Evolutionary conservation across 2,113 vertebrate genomes (phyloP), one percentile per base, ranked within the genome.

Genomic region (Irena cyanogastra): DNA sequence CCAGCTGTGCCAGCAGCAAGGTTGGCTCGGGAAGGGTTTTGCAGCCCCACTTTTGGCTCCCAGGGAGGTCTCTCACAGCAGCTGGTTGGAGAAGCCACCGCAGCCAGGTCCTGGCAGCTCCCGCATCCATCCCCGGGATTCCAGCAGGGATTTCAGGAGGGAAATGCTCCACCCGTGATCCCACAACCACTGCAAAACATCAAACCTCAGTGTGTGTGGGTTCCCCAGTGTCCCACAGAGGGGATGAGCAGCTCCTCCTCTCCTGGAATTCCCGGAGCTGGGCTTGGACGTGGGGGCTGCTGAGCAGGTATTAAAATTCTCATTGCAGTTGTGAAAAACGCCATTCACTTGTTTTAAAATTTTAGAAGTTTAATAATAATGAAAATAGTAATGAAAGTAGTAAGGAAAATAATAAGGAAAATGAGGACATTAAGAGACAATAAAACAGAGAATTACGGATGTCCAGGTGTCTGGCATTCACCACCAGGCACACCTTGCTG

Each of bases 151-250:
- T 5, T 3, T 7, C 0, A 1, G 30, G 47, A 19, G 24, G 5
- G 42, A 54, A 69, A 31, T 4, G 11, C 16, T 18, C 23, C 45
- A 0, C 21, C 3, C 3, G 0, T 2, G 20, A 8, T 11, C 69
- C 64, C 3, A 9, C 1, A 1, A 1, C 8, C 2, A 0, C 23
- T 13, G 28, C n/a, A 4, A 20, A 0, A 6, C 22, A 1, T 1
- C 30, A 11, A 60, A 33, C 7, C 5, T 4, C n/a, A 1, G 0
- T 4, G 10, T 9, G 13, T 0, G 0, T 12, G 78, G 33, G 20
- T 52, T 54, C 83, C 42, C 35, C 23, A 3, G 71, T 4, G 72
- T 65, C 50, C 54, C 3, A 7, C 1, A 42, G 16, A 21, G 28
- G 42, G 50, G 7, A 3, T 14, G 69, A 54, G 61, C 47, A 54